Evolutionary conservation across 2,888 invertebrate genomes (phyloP).

Genomic region (Ischnura elegans): DNA sequence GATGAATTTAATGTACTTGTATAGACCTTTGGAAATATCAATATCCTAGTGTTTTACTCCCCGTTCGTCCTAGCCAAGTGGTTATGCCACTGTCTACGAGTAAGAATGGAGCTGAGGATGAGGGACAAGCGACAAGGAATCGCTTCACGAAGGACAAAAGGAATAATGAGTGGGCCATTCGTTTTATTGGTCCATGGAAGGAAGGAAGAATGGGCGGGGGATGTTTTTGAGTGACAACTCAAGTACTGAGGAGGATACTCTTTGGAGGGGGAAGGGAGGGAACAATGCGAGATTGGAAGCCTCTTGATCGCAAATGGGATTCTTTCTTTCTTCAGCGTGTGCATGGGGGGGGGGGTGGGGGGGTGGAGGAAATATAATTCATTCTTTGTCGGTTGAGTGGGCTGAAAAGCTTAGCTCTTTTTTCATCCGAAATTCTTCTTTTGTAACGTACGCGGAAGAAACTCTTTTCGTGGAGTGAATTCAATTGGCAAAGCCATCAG

Average conservation of each 20-base stretch:
- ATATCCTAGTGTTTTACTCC: no score
- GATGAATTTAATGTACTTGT: no score
- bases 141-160: conserved; percentile 3
- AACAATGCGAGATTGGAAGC: not conserved
- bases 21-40: no score
- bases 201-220: not conserved
- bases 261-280: not conserved
- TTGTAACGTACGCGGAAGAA: not conserved
- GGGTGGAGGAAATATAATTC: not conserved
- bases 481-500: not conserved
- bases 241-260: not conserved
- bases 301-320: conserved; percentile 20
- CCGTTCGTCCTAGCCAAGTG: not conserved
- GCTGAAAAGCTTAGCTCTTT: not conserved
- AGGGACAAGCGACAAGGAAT: not conserved
- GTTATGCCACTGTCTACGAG: not conserved
- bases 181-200: not conserved
- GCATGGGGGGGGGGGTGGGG: not conserved
- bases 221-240: not conserved
- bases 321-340: not conserved
- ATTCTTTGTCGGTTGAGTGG: conserved; percentile 4
- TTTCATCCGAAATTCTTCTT: not conserved
- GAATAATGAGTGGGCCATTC: not conserved
- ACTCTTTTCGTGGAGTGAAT: not conserved
- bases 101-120: not conserved